A percentile compares a stretch with the other conserved stretches of the same genome.
These are phyloP conservation scores for Candoia aspera DNA, from an alignment of 2,113 vertebrate species.

Conservation along the genomic window DNA sequence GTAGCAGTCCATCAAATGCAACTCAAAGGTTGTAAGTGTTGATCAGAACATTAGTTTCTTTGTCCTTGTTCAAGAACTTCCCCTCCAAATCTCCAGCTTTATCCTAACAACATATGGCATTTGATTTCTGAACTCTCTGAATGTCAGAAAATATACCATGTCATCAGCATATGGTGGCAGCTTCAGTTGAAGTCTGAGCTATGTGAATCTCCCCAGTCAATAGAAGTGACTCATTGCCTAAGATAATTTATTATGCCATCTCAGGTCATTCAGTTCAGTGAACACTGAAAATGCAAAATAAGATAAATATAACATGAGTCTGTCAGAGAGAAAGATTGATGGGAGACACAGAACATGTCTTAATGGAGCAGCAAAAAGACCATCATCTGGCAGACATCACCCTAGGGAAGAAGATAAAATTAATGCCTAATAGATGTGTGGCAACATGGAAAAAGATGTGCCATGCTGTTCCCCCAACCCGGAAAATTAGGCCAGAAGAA, in stretches of 20 bases:
- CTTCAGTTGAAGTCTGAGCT: neutral
- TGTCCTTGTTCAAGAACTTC: neutral
- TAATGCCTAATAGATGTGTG: neutral
- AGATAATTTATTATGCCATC: neutral
- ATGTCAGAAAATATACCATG: neutral
- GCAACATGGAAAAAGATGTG: neutral
- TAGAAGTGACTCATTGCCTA: slow-evolving; percentile 10
- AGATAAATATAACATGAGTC: fast-evolving
- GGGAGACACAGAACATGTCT: neutral
- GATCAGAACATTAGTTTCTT: neutral
- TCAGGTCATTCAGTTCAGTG: neutral
- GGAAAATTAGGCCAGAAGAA: neutral
- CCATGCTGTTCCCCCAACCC: neutral
- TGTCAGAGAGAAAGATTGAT: fast-evolving
- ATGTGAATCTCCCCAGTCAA: neutral
- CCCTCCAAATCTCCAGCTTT: neutral
- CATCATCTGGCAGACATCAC: fast-evolving
- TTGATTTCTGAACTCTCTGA: neutral
- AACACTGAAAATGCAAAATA: fast-evolving
- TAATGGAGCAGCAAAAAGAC: neutral
- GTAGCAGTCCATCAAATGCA: neutral
- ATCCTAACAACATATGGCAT: neutral
- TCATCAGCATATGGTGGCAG: slow-evolving; percentile 13
- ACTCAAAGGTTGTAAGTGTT: neutral
- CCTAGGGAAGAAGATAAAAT: slow-evolving; percentile 8